Conservation (phyloP, 2,797 vertebrate species). For the Nasua narica region DNA sequence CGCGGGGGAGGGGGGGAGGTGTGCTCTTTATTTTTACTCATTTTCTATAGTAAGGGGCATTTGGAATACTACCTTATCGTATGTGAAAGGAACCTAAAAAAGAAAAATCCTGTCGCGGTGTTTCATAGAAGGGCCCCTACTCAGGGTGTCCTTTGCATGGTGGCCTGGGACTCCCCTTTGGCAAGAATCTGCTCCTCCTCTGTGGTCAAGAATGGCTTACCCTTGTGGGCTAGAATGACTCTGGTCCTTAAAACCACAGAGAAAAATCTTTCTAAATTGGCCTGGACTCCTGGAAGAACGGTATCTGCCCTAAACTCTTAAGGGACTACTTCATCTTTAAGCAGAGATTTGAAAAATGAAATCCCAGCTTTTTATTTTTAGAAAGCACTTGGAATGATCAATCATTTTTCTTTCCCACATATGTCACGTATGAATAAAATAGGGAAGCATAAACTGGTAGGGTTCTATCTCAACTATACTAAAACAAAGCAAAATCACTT, state of each 20-base stretch:
- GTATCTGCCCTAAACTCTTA: conserved; percentile 46
- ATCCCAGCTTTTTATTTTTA: conserved; percentile 62
- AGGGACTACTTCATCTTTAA: conserved; percentile 47
- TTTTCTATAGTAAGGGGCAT: not conserved
- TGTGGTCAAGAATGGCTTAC: not conserved
- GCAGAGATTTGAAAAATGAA: conserved; percentile 42
- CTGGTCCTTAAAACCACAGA: conserved; percentile 6
- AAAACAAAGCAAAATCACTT: conserved; percentile 73
- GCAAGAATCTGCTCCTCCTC: conserved; percentile 33
- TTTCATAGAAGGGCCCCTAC: conserved; percentile 61
- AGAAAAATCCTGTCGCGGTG: not conserved
- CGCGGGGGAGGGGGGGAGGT: too few species aligned
- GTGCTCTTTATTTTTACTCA: not conserved
- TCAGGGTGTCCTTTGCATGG: conserved; percentile 20
- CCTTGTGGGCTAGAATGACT: not conserved
- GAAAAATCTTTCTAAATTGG: conserved; percentile 52
- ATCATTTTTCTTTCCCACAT: conserved; percentile 56
- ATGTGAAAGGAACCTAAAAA: not conserved
- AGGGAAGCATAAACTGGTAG: conserved; percentile 68
- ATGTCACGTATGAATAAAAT: conserved; percentile 67
- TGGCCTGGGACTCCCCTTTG: conserved; percentile 54
- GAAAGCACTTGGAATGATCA: conserved; percentile 60
- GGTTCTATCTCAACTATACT: conserved; percentile 63
- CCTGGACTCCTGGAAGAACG: conserved; percentile 36
- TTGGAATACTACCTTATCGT: not conserved